These are phyloP conservation scores for Sebastes kiyomatsui DNA, from an alignment of 2,797 vertebrate species.

Conservation along the genomic window DNA sequence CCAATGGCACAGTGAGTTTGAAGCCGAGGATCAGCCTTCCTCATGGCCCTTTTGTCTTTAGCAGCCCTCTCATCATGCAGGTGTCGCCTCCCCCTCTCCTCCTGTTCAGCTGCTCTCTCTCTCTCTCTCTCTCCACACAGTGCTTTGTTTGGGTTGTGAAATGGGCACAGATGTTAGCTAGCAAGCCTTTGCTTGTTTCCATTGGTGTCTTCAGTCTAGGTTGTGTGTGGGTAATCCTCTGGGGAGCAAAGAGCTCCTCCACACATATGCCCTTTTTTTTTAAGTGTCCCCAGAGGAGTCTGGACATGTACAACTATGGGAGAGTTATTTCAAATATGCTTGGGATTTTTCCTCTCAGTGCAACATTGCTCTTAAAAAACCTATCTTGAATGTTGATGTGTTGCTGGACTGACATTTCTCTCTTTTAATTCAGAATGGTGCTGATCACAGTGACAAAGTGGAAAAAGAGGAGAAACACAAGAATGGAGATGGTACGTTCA, in stretches of 20 bases:
- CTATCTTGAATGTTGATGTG: background rate
- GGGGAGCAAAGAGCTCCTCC: constrained; percentile 43
- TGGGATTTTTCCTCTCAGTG: background rate
- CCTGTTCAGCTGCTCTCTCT: constrained; percentile 51
- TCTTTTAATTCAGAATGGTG: constrained; percentile 78
- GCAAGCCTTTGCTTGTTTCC: constrained; percentile 42
- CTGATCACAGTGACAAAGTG: constrained; percentile 81
- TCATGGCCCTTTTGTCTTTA: constrained; percentile 84
- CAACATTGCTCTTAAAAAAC: background rate
- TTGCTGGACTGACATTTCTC: background rate
- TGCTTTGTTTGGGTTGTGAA: constrained; percentile 84
- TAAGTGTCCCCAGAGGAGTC: constrained; percentile 33
- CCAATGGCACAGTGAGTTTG: constrained; percentile 87
- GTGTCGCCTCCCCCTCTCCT: constrained; percentile 78
- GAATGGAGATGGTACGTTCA: constrained; percentile 73
- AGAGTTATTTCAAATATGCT: constrained; percentile 33
- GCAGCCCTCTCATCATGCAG: constrained; percentile 75
- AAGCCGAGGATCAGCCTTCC: constrained; percentile 56
- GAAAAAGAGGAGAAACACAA: constrained; percentile 78
- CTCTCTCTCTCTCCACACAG: constrained; percentile 34
- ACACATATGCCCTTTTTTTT: constrained; percentile 28
- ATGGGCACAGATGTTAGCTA: constrained; percentile 78
- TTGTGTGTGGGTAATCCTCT: constrained; percentile 49
- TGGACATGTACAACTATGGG: constrained; percentile 6
- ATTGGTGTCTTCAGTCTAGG: constrained; percentile 44